A percentile compares a stretch with the other conserved stretches of the same genome.
phyloP scores from a whole-genome alignment of 1,140 invertebrate genomes.

The Kradibia gibbosae region DNA sequence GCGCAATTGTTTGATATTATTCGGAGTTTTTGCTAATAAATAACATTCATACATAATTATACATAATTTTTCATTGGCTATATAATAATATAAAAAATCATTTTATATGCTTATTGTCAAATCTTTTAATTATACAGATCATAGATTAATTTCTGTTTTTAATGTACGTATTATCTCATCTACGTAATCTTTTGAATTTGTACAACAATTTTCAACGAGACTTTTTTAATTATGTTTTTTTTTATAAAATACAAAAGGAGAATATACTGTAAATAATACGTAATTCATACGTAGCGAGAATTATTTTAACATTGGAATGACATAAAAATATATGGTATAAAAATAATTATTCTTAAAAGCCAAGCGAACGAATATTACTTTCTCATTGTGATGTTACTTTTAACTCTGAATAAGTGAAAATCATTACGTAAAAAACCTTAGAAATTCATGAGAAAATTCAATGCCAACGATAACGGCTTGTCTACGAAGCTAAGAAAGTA shows the following conservation, averaged over 20 bases:
- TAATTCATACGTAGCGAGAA: slow-evolving; percentile 48
- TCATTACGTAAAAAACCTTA: slow-evolving; percentile 47
- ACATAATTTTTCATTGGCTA: slow-evolving; percentile 4
- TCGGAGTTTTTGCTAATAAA: neutral
- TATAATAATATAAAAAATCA: neutral
- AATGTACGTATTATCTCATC: slow-evolving; percentile 1
- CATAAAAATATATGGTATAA: slow-evolving; percentile 43
- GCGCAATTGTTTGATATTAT: neutral
- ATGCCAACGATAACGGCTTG: slow-evolving; percentile 19
- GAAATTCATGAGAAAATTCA: slow-evolving; percentile 38
- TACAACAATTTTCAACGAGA: slow-evolving; percentile 11
- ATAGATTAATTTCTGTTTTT: slow-evolving; percentile 3
- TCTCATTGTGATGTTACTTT: slow-evolving; percentile 65
- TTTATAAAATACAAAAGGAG: slow-evolving; percentile 54
- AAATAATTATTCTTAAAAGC: slow-evolving; percentile 57
- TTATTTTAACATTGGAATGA: slow-evolving; percentile 54
- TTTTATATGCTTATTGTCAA: slow-evolving; percentile 17
- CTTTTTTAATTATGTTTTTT: slow-evolving; percentile 52
- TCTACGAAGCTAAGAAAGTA: slow-evolving; percentile 22
- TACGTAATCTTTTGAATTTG: neutral
- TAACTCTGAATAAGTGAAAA: slow-evolving; percentile 59
- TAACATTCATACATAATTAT: slow-evolving; percentile 18
- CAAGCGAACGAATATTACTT: slow-evolving; percentile 63
- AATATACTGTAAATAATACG: slow-evolving; percentile 58
- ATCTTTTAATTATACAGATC: slow-evolving; percentile 21